Evolutionary conservation across 2,888 invertebrate species (phyloP).

Genomic region (Spialia ferax): DNA sequence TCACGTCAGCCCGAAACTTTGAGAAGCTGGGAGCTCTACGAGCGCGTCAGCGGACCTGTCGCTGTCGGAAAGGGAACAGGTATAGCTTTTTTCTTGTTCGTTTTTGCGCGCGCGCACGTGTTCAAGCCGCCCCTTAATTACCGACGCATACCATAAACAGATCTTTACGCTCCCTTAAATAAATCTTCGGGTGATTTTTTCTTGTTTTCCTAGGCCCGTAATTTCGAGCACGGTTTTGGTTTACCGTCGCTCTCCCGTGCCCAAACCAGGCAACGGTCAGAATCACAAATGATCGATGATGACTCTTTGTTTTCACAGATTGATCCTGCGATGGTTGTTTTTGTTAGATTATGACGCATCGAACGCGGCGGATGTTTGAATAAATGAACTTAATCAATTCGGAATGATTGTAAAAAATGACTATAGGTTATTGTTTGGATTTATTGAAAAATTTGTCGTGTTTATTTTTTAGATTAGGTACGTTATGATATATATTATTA

Average conservation of each 20-base stretch:
- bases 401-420: constrained; percentile 36
- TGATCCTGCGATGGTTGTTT: constrained; percentile 57
- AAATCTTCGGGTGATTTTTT: constrained; percentile 78
- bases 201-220: constrained; percentile 81
- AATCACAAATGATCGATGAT: constrained; percentile 73
- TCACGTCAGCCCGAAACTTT: constrained; percentile 57
- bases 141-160: constrained; percentile 87
- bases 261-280: constrained; percentile 56
- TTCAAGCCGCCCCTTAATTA: constrained; percentile 85
- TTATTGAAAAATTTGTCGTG: background rate
- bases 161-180: constrained; percentile 87
- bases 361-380: constrained; percentile 46
- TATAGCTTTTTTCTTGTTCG: constrained; percentile 78
- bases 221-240: constrained; percentile 77
- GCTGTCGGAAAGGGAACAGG: constrained; percentile 77
- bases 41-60: constrained; percentile 85
- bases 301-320: constrained; percentile 80
- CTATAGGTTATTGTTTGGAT: constrained; percentile 15
- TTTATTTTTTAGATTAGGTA: background rate
- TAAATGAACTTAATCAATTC: constrained; percentile 40
- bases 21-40: constrained; percentile 59
- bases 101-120: constrained; percentile 84
- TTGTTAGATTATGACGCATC: constrained; percentile 40
- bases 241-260: constrained; percentile 62
- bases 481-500: too few relatives aligned